A percentile compares a stretch with the other conserved stretches of the same genome.
These are phyloP conservation scores for Heteromyza rotundicornis DNA, from an alignment of 2,888 invertebrate genomes.

Conservation along the genomic window DNA sequence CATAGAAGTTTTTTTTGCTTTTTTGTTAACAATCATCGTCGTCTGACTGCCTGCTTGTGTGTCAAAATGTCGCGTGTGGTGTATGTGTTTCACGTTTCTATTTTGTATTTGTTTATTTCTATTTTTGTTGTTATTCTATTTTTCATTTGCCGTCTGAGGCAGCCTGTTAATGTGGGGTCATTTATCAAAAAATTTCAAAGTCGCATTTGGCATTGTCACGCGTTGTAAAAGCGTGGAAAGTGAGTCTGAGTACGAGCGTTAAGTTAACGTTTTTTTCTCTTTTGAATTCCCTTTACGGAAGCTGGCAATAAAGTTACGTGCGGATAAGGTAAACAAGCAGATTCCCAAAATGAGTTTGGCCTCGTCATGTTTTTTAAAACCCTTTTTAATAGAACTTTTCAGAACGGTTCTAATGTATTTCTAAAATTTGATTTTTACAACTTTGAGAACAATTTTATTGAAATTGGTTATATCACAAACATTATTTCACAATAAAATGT, in stretches of 20 bases:
- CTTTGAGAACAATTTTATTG: no score
- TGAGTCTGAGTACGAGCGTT: neutral
- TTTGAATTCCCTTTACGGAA: neutral
- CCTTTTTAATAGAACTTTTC: no score
- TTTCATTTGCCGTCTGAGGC: constrained; percentile 27
- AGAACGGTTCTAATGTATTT: no score
- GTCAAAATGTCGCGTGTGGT: constrained; percentile 18
- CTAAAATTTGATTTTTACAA: no score
- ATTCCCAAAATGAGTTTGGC: no score
- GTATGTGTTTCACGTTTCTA: constrained; percentile 12
- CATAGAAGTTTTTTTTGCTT: neutral
- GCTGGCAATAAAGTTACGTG: neutral
- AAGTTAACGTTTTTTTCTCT: neutral
- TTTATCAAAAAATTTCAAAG: constrained; percentile 59
- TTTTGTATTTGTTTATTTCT: constrained; percentile 8
- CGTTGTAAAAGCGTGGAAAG: constrained; percentile 18
- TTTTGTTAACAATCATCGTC: neutral
- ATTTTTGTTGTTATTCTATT: constrained; percentile 2
- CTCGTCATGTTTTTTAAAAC: no score
- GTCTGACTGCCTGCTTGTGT: neutral
- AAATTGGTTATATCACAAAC: no score
- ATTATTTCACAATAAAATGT: no score
- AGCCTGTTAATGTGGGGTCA: constrained; percentile 41
- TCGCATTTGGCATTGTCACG: constrained; percentile 57
- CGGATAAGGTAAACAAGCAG: no score